Base-by-base conservation (phyloP, 2,113 vertebrate species). In the Ctenomys sociabilis region DNA sequence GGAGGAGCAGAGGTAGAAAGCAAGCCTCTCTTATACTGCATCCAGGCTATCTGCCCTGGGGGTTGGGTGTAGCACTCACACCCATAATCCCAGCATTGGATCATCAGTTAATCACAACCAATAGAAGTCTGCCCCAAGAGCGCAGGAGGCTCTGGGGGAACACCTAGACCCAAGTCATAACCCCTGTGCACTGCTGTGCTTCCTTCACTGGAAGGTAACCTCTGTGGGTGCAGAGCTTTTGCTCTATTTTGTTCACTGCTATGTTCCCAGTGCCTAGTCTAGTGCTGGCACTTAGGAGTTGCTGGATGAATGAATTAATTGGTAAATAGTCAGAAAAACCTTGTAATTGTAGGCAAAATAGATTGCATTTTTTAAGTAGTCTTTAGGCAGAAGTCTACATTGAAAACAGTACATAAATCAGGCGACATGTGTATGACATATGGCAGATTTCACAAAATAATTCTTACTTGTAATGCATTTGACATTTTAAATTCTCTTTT, bases 401-500 rank as follows among this genome's bases (percentile, higher is more conserved):
- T 64, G 45, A 77, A 91, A 91, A 95, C 6, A 85, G 49, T 66
- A 94, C 70, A 75, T 68, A 93, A 84, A 80, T 90, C 63, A 88
- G 37, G 43, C 40, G 30, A 49, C 43, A 96, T 35, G 54, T 28
- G 73, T 66, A 84, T 89, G 64, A 43, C 43, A 82, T 32, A 12
- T 54, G 93, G 70, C 88, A 95, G 37, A 87, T 59, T 80, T 81
- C 78, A 85, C 77, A 73, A 85, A 87, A 78, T 72, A 87, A 30
- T 82, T 40, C 59, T 73, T 85, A 52, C 22, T 77, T 52, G 28
- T 88, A 22, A 84, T 88, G 14, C 10, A 80, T 66, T 81, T 61
- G 70, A 40, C 87, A 72, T 66, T 87, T 95, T 54, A 7, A 95
- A 64, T 85, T 88, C 59, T 64, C 26, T 30, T 72, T 37, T 88